A percentile compares a stretch with the other conserved stretches of the same genome.
Evolutionary conservation across 2,113 vertebrate genomes (phyloP).

Genomic region (Perccottus glenii): DNA sequence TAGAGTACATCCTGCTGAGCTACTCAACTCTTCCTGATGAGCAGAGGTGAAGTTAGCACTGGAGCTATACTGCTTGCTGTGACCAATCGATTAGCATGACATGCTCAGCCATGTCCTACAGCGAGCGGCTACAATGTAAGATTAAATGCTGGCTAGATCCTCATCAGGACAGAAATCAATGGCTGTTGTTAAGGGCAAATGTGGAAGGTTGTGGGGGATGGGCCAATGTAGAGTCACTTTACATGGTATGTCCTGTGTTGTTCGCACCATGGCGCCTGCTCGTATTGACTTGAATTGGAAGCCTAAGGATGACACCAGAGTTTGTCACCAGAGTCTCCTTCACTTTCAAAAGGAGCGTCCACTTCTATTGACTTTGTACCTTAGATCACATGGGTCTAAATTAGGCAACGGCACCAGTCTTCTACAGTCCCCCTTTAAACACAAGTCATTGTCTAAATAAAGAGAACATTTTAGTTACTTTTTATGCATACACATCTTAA

Average conservation of each 20-base stretch:
- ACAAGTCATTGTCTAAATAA: no score
- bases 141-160: slow-evolving; percentile 95
- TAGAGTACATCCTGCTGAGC: neutral
- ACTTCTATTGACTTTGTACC: slow-evolving; percentile 14
- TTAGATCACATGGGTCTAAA: neutral
- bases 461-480: no score
- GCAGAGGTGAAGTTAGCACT: slow-evolving; percentile 46
- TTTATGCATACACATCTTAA: no score
- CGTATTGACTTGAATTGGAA: slow-evolving; percentile 85
- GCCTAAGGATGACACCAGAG: slow-evolving; percentile 29
- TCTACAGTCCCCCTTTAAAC: no score
- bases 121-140: slow-evolving; percentile 91
- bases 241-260: slow-evolving; percentile 79
- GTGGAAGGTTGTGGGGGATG: slow-evolving; percentile 66
- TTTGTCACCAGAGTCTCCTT: slow-evolving; percentile 33
- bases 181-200: slow-evolving; percentile 85
- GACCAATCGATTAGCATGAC: slow-evolving; percentile 94
- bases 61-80: slow-evolving; percentile 72
- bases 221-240: slow-evolving; percentile 83
- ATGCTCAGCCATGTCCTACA: slow-evolving; percentile 89
- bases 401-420: neutral
- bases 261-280: slow-evolving; percentile 85
- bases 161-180: slow-evolving; percentile 95
- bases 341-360: neutral
- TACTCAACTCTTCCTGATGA: slow-evolving; percentile 14